A percentile compares a stretch with the other conserved stretches of the same genome.
phyloP scores from a whole-genome alignment of 2,113 vertebrate species.

The Myrmecophaga tridactyla region DNA sequence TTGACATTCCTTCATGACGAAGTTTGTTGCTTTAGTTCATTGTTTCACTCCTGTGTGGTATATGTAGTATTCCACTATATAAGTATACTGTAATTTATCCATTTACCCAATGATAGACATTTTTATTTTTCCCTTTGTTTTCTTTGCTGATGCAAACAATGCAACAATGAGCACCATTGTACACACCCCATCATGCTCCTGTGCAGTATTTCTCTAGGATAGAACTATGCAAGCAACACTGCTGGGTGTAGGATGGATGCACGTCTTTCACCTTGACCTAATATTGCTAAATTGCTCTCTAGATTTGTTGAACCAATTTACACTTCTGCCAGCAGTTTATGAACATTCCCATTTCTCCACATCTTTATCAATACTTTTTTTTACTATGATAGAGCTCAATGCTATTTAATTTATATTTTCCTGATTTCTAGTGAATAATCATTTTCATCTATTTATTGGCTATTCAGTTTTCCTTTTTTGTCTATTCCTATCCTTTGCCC shows the following conservation, averaged over 20 bases:
- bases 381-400: too few relatives aligned
- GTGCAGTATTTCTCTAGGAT: neutral
- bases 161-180: neutral
- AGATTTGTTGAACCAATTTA: neutral
- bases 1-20: neutral
- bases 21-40: neutral
- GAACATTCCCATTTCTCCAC: neutral
- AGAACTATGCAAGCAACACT: neutral
- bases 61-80: neutral
- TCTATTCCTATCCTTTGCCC: neutral
- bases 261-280: neutral
- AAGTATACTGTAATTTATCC: neutral
- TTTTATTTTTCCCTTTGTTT: neutral
- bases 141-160: neutral
- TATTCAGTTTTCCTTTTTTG: neutral
- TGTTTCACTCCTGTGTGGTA: neutral
- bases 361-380: neutral
- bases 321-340: neutral
- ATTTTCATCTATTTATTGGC: neutral
- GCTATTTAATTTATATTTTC: neutral
- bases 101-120: neutral
- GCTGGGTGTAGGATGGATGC: accelerated
- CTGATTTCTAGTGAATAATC: neutral
- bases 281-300: neutral
- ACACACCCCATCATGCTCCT: accelerated